Evolutionary conservation across 2,888 invertebrate species (phyloP).

Genomic region (Aromia moschata): DNA sequence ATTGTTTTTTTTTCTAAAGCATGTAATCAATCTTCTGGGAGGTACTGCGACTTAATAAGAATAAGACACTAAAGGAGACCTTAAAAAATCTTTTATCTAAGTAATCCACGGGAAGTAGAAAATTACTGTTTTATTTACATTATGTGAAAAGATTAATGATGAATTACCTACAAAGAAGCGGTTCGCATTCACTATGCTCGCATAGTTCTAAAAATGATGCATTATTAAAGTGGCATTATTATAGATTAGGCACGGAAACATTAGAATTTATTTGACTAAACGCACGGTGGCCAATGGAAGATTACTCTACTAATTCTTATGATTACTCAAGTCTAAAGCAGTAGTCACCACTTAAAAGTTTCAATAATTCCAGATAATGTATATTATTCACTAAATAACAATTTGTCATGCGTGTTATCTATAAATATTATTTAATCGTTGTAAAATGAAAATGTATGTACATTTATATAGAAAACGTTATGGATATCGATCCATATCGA

Average conservation of each 20-base stretch:
- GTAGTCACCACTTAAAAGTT: not conserved
- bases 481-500: no score
- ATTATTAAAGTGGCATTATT: conserved; percentile 36
- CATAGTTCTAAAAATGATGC: conserved; percentile 41
- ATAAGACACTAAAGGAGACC: conserved; percentile 27
- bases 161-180: conserved; percentile 24
- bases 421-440: no score
- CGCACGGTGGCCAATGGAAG: conserved; percentile 6
- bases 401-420: no score
- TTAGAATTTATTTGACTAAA: conserved; percentile 30
- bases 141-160: conserved; percentile 35
- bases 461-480: no score
- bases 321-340: not conserved
- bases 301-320: conserved; percentile 6
- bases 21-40: conserved; percentile 33
- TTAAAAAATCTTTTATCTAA: conserved; percentile 37
- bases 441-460: no score
- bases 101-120: conserved; percentile 38
- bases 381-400: no score
- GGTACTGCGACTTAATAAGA: conserved; percentile 26
- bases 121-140: conserved; percentile 37
- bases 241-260: conserved; percentile 36
- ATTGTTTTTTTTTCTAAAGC: conserved; percentile 31
- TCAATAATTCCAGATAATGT: no score
- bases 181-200: conserved; percentile 29